Conservation (phyloP, 2,888 invertebrate species). For the Agriopis marginaria region DNA sequence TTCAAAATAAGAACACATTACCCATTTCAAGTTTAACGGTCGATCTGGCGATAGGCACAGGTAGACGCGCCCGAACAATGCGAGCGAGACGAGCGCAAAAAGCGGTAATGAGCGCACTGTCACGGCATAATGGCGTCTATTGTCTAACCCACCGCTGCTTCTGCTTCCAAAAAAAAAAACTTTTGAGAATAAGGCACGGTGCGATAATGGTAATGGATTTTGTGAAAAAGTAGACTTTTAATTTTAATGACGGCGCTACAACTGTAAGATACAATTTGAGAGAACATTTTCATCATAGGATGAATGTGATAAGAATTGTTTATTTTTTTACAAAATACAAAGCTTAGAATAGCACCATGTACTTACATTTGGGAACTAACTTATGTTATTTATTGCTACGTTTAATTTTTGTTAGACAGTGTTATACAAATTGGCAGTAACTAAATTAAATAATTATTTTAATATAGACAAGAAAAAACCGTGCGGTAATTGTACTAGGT, state of each 20-base stretch:
- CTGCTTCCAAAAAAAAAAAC: conserved; percentile 58
- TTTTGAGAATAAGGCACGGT: conserved; percentile 40
- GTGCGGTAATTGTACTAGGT: too few relatives aligned
- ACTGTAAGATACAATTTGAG: neutral
- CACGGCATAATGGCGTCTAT: conserved; percentile 75
- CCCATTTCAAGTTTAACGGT: conserved; percentile 45
- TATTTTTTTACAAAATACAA: too few relatives aligned
- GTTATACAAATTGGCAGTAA: too few relatives aligned
- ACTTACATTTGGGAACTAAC: too few relatives aligned
- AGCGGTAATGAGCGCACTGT: conserved; percentile 83
- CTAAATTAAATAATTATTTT: too few relatives aligned
- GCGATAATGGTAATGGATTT: conserved; percentile 51
- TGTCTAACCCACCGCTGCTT: conserved; percentile 71
- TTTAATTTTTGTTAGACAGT: too few relatives aligned
- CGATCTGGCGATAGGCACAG: conserved; percentile 72
- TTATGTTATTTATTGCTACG: too few relatives aligned
- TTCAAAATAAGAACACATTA: conserved; percentile 46
- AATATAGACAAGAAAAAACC: too few relatives aligned
- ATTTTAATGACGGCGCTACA: conserved; percentile 34
- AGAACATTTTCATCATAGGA: neutral
- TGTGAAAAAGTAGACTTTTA: conserved; percentile 39
- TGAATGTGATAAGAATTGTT: too few relatives aligned
- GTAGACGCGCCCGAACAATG: conserved; percentile 77
- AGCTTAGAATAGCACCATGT: too few relatives aligned
- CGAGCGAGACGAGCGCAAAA: conserved; percentile 66